These are phyloP conservation scores for Andinoacara biseriatus DNA, from an alignment of 2,113 vertebrate genomes.

Conservation along the genomic window DNA sequence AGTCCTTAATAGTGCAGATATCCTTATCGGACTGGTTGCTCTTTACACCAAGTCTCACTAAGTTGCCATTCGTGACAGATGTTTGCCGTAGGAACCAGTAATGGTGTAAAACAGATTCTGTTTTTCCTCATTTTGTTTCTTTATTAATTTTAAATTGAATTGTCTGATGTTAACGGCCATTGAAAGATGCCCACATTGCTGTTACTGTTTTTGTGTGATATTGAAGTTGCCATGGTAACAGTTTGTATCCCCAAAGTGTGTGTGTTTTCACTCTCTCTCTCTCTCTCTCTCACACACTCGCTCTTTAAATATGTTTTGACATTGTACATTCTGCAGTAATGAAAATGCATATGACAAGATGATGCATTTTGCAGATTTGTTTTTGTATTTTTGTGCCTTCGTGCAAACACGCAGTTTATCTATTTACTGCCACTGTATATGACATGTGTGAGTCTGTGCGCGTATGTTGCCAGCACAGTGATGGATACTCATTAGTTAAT, in stretches of 20 bases:
- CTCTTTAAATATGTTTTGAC: constrained; percentile 11
- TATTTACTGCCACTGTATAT: background rate
- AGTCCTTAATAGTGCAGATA: constrained; percentile 28
- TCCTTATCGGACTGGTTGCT: constrained; percentile 32
- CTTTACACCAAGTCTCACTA: background rate
- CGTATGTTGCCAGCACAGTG: background rate
- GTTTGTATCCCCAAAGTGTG: constrained; percentile 65
- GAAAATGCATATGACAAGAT: constrained; percentile 41
- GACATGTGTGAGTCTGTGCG: background rate
- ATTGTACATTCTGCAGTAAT: constrained; percentile 22
- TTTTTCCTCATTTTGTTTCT: constrained; percentile 11
- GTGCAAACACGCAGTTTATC: background rate
- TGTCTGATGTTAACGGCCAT: constrained; percentile 26
- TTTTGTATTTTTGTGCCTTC: constrained; percentile 33
- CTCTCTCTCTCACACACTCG: background rate
- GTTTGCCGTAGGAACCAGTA: constrained; percentile 5
- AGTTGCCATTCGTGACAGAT: constrained; percentile 40
- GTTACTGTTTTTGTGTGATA: constrained; percentile 51
- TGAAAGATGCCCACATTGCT: constrained; percentile 31
- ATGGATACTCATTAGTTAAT: constrained; percentile 73
- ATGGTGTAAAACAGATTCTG: background rate
- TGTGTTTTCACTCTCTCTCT: background rate
- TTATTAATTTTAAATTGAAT: constrained; percentile 46
- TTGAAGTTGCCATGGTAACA: constrained; percentile 73
- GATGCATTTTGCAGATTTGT: constrained; percentile 31